Evolutionary conservation across 2,113 vertebrate genomes (phyloP), one percentile per base, ranked within the genome.

Genomic region (Excalfactoria chinensis): DNA sequence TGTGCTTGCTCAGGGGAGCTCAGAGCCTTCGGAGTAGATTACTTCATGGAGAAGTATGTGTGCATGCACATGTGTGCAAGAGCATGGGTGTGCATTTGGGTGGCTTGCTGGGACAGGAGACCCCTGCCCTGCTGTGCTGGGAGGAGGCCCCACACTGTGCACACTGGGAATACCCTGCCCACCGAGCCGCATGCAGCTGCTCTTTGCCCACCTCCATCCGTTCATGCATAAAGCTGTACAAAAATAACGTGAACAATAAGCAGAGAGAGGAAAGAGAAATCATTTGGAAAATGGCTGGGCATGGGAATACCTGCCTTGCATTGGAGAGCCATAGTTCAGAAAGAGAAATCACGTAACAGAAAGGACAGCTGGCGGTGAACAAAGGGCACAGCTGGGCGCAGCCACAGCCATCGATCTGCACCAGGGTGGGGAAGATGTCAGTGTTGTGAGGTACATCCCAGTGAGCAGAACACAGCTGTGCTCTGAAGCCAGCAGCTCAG

Each of bases 301-400:
- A 0, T 0, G 34, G 77, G 64, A 30, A 35, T n/a, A 14, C 25
- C 71, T 51, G 22, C 48, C 8, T 28, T 53, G 51, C 26, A 16
- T 26, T 53, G 28, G 51, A 53, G 51, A 53, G 26, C 51, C 26
- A 53, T 30, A 28, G 51, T 9, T 53, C 26, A 53, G 51, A 6
- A 30, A 30, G 26, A 53, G 26, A 53, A 53, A 53, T 17, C 35
- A 49, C 41, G 44, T 3, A 23, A 3, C 32, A 15, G 6, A 23
- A 25, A 11, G 30, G 28, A 13, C 2, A 1, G 63, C 5, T 4
- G 53, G 21, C 18, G 15, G 0, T 25, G 4, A 7, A 26, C 22
- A 22, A n/a, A 43, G 46, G 76, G 3, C 79, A 9, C 51, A 86
- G 73, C 69, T 43, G 79, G 84, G 41, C 13, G 69, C 8, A 1